These are phyloP conservation scores for Calephelis nemesis DNA, from an alignment of 1,140 invertebrate species.

Conservation along the genomic window DNA sequence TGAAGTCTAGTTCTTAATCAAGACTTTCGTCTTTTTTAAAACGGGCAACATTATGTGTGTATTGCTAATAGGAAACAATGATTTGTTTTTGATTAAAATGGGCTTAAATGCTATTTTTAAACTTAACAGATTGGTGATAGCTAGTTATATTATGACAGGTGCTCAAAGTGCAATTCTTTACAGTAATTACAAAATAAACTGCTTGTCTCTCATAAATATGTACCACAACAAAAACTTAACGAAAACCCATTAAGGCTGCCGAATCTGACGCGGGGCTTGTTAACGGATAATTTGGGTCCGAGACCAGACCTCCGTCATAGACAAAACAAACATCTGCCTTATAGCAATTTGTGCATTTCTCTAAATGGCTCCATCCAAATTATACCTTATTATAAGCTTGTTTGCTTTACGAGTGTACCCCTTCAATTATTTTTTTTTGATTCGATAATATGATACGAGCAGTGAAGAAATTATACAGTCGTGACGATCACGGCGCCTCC, in stretches of 20 bases:
- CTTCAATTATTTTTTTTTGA: constrained; percentile 76
- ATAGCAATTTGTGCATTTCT: constrained; percentile 76
- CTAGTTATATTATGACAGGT: not conserved
- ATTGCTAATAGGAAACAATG: too few species aligned
- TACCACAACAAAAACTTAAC: constrained; percentile 75
- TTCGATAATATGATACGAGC: constrained; percentile 70
- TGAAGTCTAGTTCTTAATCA: too few species aligned
- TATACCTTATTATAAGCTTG: constrained; percentile 78
- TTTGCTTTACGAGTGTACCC: constrained; percentile 77
- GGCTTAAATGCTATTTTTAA: not conserved
- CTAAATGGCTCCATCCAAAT: constrained; percentile 77
- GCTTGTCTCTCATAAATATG: constrained; percentile 68
- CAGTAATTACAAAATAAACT: constrained; percentile 55
- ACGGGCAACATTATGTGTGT: too few species aligned
- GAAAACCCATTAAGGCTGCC: constrained; percentile 78
- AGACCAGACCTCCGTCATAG: constrained; percentile 74
- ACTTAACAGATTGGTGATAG: too few species aligned
- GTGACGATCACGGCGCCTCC: constrained; percentile 59
- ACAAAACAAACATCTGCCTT: constrained; percentile 77
- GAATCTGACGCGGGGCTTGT: constrained; percentile 78
- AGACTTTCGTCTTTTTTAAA: too few species aligned
- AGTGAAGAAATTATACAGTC: constrained; percentile 75
- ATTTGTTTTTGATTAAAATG: too few species aligned
- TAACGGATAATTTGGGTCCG: constrained; percentile 71
- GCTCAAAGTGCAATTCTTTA: constrained; percentile 19